These are phyloP conservation scores for Yponomeuta sedellus DNA, from an alignment of 2,888 invertebrate species.

Conservation along the genomic window DNA sequence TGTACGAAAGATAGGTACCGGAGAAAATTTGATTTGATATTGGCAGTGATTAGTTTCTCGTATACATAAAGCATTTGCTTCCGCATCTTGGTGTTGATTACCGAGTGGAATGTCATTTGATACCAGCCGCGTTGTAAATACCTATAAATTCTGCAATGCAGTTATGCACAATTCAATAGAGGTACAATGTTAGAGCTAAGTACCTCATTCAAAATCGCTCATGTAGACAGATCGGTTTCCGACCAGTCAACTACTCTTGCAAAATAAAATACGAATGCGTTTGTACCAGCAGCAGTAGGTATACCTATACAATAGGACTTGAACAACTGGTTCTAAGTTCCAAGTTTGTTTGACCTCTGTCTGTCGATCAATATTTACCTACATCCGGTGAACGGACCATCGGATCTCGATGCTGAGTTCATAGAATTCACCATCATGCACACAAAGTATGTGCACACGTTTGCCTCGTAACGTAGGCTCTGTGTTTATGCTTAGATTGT, in stretches of 20 bases:
- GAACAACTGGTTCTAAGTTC: neutral
- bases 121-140: neutral
- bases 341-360: neutral
- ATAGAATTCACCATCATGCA: neutral
- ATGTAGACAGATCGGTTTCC: neutral
- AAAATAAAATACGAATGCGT: neutral
- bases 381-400: constrained; percentile 8
- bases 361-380: constrained; percentile 6
- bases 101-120: neutral
- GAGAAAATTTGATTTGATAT: too few species aligned
- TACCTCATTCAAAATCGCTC: neutral
- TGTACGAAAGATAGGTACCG: too few species aligned
- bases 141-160: neutral
- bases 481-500: neutral
- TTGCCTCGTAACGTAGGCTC: neutral
- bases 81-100: neutral
- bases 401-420: neutral
- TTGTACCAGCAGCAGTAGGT: neutral
- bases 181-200: neutral
- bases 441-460: neutral
- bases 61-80: neutral
- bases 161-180: constrained; percentile 7
- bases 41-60: neutral
- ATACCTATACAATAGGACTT: neutral
- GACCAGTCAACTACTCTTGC: neutral